Base-by-base conservation (phyloP, 2,113 vertebrate genomes). In the Podiceps cristatus region DNA sequence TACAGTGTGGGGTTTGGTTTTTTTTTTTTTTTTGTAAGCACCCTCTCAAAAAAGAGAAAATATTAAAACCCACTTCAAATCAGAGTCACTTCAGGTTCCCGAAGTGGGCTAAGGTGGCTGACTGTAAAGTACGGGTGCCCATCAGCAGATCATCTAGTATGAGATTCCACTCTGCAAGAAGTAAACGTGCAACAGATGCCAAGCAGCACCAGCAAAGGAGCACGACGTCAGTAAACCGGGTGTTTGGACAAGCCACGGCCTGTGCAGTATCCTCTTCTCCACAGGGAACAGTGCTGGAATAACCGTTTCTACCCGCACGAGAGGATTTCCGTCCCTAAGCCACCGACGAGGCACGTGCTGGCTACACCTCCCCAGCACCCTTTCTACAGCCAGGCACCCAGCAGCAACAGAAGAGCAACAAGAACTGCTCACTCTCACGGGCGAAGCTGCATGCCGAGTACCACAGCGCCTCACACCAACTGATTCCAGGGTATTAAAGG, bases 401-500 rank as follows among this genome's bases (percentile, higher is more conserved):
- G 62, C 55, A 85, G 28, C 31, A 8, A 31, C 20, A 31, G 18
- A 12, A 55, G 14, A 67, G 63, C 49, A 33, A 63, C 8, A 35
- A 67, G 63, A 59, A 49, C 12, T 9, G 25, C 23, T 64, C 2
- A 1, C 7, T 55, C 55, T 53, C 0, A 49, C 69, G 79, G 49
- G 63, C 14, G 10, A 81, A 89, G 22, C 64, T 91, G 69, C 86
- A 33, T 1, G 17, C 15, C 2, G 25, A 87, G 62, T 17, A 25
- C 28, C 63, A 23, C 9, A 1, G 4, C 74, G 56, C 13, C 83
- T 68, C 52, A 24, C 44, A 27, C 7, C 24, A 44, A 91, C 47
- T 2, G 33, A 86, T 59, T 86, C 29, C 63, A 89, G 59, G 69
- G 74, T 45, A 93, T 83, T 90, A 97, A 88, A 66, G 88, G 88